Evolutionary conservation across 1,140 invertebrate genomes (phyloP).

Genomic region (Gyrodactylus salaris): DNA sequence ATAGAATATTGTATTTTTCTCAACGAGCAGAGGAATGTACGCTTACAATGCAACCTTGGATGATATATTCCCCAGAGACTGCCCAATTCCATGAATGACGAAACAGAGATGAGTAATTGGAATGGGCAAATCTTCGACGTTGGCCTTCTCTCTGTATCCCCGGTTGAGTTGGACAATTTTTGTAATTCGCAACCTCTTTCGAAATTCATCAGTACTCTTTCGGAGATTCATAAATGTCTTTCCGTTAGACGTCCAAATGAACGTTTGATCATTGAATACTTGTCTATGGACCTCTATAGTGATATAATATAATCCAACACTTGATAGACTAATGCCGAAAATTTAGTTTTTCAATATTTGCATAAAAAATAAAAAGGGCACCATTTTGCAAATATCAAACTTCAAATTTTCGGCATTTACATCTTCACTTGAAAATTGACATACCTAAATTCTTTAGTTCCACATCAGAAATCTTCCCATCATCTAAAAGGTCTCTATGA

Average conservation of each 20-base stretch:
- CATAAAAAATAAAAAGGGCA: too few relatives aligned
- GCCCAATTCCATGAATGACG: conserved; percentile 39
- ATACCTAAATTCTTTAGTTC: not conserved
- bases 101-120: conserved; percentile 41
- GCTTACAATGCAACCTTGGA: not conserved
- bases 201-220: not conserved
- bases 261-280: not conserved
- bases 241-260: not conserved
- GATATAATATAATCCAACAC: too few relatives aligned
- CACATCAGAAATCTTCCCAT: not conserved
- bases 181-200: not conserved
- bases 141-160: conserved; percentile 27
- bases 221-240: not conserved
- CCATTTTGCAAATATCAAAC: too few relatives aligned
- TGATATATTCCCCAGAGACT: conserved; percentile 25
- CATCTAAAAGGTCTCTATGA: not conserved
- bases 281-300: not conserved
- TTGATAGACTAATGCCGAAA: too few relatives aligned
- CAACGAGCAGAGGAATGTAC: too few relatives aligned
- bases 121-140: conserved; percentile 30
- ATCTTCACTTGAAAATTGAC: too few relatives aligned
- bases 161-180: conserved; percentile 14
- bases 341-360: too few relatives aligned
- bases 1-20: too few relatives aligned
- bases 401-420: too few relatives aligned